Conservation (phyloP, 2,113 vertebrate genomes). For the Crotophaga sulcirostris region DNA sequence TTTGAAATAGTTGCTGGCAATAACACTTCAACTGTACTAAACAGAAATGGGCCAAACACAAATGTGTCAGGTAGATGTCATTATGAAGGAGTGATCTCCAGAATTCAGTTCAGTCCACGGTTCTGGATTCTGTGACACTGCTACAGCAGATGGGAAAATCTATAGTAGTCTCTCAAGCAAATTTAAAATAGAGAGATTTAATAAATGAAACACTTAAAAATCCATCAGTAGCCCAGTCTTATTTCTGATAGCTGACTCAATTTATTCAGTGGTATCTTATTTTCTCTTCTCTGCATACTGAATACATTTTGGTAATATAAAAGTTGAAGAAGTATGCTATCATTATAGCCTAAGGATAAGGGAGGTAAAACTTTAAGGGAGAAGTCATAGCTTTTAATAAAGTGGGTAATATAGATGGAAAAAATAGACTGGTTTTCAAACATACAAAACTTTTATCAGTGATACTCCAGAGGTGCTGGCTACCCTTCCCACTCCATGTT, state of each 20-base stretch:
- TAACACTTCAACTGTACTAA: neutral
- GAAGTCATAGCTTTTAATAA: neutral
- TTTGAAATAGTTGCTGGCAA: constrained; percentile 5
- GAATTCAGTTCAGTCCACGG: neutral
- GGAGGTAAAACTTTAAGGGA: neutral
- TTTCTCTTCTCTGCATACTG: neutral
- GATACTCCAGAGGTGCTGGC: neutral
- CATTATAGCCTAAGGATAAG: neutral
- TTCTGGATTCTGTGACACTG: neutral
- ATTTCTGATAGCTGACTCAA: neutral
- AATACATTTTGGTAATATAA: neutral
- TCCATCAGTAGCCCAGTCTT: constrained; percentile 1
- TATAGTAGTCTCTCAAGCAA: neutral
- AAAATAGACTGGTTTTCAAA: neutral
- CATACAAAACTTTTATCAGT: neutral
- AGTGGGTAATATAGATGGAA: neutral
- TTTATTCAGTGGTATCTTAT: constrained; percentile 17
- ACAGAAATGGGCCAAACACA: neutral
- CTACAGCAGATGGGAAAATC: neutral
- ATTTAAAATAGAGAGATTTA: constrained; percentile 20
- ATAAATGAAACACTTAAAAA: constrained; percentile 21
- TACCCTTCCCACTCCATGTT: neutral
- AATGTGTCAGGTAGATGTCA: neutral
- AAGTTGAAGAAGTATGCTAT: neutral
- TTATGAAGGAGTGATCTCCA: neutral